Conservation (phyloP, 2,113 vertebrate genomes). For the Sphaerodactylus townsendi region DNA sequence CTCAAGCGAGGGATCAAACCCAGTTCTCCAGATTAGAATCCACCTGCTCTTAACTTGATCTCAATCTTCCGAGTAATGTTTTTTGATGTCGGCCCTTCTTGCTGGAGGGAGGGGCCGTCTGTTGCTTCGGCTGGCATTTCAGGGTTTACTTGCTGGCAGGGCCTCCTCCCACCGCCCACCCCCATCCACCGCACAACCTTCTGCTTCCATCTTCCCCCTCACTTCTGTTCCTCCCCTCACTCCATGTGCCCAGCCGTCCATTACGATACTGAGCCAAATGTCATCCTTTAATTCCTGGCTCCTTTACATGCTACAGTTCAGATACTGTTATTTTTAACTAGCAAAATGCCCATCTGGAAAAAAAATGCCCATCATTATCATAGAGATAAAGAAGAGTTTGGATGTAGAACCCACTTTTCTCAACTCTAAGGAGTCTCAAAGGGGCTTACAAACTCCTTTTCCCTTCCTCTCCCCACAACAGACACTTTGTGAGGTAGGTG, state of each 20-base stretch:
- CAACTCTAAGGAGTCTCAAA: too few relatives aligned
- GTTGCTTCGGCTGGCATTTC: conserved; percentile 16
- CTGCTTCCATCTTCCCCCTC: conserved; percentile 21
- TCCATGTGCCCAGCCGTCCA: neutral
- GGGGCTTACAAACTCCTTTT: too few relatives aligned
- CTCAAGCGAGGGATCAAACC: too few relatives aligned
- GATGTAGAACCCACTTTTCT: too few relatives aligned
- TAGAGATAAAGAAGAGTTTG: too few relatives aligned
- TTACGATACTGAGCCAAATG: neutral
- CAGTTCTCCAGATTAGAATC: too few relatives aligned
- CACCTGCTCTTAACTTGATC: too few relatives aligned
- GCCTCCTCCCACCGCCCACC: neutral
- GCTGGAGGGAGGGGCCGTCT: neutral
- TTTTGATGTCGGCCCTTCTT: neutral
- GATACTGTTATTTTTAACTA: neutral
- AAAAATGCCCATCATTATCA: too few relatives aligned
- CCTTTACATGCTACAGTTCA: neutral
- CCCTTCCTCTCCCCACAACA: too few relatives aligned
- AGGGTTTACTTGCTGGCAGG: neutral
- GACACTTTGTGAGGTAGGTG: too few relatives aligned
- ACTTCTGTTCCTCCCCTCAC: neutral
- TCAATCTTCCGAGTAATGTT: neutral
- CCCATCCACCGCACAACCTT: neutral
- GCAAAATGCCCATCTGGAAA: neutral
- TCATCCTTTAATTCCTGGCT: neutral